Conservation (phyloP, 2,797 vertebrate genomes). For the Characodon lateralis region DNA sequence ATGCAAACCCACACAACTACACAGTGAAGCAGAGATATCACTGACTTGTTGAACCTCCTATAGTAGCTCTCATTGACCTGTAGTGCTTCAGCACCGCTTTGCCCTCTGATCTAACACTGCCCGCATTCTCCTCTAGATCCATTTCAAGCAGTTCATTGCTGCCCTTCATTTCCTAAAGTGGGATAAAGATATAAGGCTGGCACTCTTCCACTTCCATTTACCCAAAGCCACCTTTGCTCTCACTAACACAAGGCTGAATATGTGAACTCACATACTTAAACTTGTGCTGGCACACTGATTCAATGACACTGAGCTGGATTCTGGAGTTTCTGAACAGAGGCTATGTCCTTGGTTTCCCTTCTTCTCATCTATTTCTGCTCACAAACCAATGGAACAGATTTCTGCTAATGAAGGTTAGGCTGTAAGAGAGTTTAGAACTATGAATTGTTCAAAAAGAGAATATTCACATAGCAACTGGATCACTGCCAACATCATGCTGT, state of each 20-base stretch:
- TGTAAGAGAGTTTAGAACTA: slow-evolving; percentile 14
- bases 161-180: slow-evolving; percentile 60
- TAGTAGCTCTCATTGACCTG: slow-evolving; percentile 47
- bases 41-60: slow-evolving; percentile 25
- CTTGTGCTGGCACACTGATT: slow-evolving; percentile 3
- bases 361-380: slow-evolving; percentile 36
- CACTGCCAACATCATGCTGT: too few species aligned
- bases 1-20: slow-evolving; percentile 22
- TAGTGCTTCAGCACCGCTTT: slow-evolving; percentile 32
- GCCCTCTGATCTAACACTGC: slow-evolving; percentile 35
- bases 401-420: slow-evolving; percentile 19
- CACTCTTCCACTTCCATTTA: slow-evolving; percentile 31
- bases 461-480: neutral
- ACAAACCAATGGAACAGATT: slow-evolving; percentile 35
- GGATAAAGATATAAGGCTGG: slow-evolving; percentile 45
- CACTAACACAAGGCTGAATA: neutral
- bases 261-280: slow-evolving; percentile 13
- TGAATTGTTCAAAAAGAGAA: neutral
- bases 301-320: slow-evolving; percentile 20
- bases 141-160: slow-evolving; percentile 50
- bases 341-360: slow-evolving; percentile 16
- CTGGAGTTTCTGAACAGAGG: slow-evolving; percentile 24
- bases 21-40: slow-evolving; percentile 51
- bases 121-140: slow-evolving; percentile 17
- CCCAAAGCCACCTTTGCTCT: slow-evolving; percentile 30